A percentile compares a stretch with the other conserved stretches of the same genome.
These are phyloP conservation scores for Polydrusus pterygomalis DNA, from an alignment of 2,888 invertebrate genomes.

Conservation along the genomic window DNA sequence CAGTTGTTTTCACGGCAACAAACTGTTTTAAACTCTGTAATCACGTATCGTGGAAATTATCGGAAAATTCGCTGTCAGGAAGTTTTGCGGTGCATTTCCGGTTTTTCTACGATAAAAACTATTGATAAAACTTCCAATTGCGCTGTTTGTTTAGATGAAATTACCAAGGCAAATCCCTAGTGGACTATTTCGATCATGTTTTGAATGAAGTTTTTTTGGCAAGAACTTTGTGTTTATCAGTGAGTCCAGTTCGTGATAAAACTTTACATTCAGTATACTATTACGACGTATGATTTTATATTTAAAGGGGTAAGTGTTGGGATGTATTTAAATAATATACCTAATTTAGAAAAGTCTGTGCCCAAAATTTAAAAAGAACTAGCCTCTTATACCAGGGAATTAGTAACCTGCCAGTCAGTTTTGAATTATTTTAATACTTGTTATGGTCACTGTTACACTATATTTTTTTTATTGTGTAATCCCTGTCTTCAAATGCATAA, in stretches of 20 bases:
- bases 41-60: not conserved
- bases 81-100: not conserved
- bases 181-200: slow-evolving; percentile 2
- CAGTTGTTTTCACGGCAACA: slow-evolving; percentile 46
- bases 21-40: slow-evolving; percentile 10
- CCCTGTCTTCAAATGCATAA: no score
- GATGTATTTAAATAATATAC: no score
- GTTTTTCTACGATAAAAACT: not conserved
- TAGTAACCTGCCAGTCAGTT: no score
- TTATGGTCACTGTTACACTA: no score
- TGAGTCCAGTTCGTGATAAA: not conserved
- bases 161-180: not conserved
- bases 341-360: not conserved
- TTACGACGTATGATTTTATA: no score
- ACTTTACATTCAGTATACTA: not conserved
- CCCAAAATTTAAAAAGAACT: not conserved
- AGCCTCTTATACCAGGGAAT: no score
- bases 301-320: slow-evolving; percentile 12
- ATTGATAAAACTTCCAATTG: slow-evolving; percentile 10
- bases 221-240: slow-evolving; percentile 5
- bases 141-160: slow-evolving; percentile 5
- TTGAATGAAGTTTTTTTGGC: not conserved
- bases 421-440: no score
- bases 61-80: slow-evolving; percentile 3
- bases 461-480: no score